Percentiles rank a stretch among this genome's conserved stretches.
Conservation (phyloP, 2,797 vertebrate genomes). For the Lepilemur ruficaudatus region DNA sequence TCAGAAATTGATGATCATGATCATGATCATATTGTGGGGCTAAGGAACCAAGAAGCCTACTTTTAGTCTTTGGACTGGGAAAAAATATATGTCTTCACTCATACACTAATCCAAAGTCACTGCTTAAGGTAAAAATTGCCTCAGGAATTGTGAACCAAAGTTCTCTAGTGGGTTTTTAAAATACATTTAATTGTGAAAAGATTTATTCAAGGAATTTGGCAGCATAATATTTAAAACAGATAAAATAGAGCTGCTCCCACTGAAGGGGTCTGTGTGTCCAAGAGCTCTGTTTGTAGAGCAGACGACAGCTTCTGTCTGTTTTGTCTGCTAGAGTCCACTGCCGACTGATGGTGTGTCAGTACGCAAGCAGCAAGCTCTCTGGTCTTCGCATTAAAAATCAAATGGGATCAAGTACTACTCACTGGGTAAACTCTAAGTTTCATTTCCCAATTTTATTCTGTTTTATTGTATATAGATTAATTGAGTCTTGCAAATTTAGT, state of each 20-base stretch:
- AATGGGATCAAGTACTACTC: background rate
- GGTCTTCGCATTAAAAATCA: background rate
- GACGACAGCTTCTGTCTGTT: accelerated
- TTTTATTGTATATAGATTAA: background rate
- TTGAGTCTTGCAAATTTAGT: background rate
- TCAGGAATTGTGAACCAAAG: background rate
- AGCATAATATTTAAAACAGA: background rate
- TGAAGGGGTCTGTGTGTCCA: accelerated
- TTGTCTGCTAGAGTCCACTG: accelerated
- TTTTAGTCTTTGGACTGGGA: background rate
- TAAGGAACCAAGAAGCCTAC: too few relatives aligned
- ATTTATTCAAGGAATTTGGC: background rate
- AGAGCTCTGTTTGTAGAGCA: too few relatives aligned
- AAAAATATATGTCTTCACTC: background rate
- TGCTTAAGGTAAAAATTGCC: background rate
- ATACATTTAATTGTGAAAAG: background rate
- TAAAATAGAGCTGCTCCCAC: background rate
- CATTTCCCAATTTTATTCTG: background rate
- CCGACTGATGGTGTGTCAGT: accelerated
- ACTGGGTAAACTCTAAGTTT: background rate
- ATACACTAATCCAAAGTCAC: background rate
- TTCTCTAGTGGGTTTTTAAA: background rate
- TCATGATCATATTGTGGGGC: accelerated
- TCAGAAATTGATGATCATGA: background rate
- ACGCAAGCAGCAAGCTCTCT: background rate